These are phyloP conservation scores for Thereva nobilitata DNA, from an alignment of 2,888 invertebrate genomes.

Conservation along the genomic window DNA sequence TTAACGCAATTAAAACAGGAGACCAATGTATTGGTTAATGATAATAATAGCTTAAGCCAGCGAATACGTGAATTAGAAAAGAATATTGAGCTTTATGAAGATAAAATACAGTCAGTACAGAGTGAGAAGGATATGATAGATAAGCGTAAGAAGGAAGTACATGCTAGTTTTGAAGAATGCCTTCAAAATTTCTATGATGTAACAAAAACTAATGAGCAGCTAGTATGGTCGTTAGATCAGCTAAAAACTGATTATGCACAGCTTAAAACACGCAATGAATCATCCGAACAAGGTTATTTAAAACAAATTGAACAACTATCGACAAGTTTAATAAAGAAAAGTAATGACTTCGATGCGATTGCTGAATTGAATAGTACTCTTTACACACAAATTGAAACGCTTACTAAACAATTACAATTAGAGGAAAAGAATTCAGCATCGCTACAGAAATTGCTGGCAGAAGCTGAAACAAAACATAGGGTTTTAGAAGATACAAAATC, in stretches of 20 bases:
- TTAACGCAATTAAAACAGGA: conserved; percentile 19
- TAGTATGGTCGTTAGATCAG: background rate
- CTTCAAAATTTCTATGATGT: background rate
- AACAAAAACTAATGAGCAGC: background rate
- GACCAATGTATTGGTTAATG: background rate
- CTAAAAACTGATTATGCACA: conserved; percentile 21
- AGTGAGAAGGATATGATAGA: background rate
- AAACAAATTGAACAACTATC: conserved; percentile 15
- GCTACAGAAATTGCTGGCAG: no score
- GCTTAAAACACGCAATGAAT: conserved; percentile 37
- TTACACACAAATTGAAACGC: no score
- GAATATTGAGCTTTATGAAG: conserved; percentile 11
- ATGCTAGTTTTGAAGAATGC: background rate
- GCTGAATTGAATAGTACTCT: conserved; percentile 31
- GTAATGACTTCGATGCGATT: conserved; percentile 23
- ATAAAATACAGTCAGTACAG: background rate
- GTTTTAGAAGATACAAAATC: no score
- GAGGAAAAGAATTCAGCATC: no score
- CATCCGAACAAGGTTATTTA: conserved; percentile 16
- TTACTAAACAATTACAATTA: no score
- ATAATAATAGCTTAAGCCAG: conserved; percentile 7
- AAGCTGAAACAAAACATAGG: no score
- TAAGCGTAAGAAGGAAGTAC: background rate
- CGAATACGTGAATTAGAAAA: background rate
- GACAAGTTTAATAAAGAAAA: conserved; percentile 1